Base-by-base conservation (phyloP, 2,113 vertebrate genomes). In the Fregata magnificens region DNA sequence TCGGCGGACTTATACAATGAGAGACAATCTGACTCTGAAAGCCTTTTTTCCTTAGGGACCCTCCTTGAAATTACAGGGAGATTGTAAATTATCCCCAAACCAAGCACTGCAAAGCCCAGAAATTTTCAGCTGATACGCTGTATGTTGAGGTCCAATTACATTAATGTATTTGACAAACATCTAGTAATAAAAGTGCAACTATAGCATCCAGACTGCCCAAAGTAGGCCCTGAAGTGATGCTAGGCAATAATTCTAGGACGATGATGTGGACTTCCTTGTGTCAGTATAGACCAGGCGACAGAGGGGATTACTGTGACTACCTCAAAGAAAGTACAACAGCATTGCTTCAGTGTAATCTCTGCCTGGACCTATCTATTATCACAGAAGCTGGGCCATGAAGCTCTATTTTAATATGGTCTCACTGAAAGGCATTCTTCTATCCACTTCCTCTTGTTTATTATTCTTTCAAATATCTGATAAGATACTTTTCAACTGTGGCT, bases 381-480 rank as follows among this genome's bases (percentile, higher is more conserved):
- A 74, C 31, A 92, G 81, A 89, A 82, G 81, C 47, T 31, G 45
- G 56, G 18, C 69, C 84, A 59, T 15, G 70, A 95, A 92, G 77
- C 40, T 53, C 81, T 94, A 72, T 89, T 93, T 84, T 79, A 91
- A 88, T 38, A 80, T 5, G 2, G 40, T 65, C 77, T 89, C 70
- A 65, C 53, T 91, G 78, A 91, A 96, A 95, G 58, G 73, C 89
- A 93, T 97, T 97, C 61, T 97, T 92, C 91, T 90, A 93, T 93
- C 73, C 65, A 92, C 90, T 97, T 94, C 93, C 93, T 92, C 69
- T 96, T 97, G 92, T 94, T 97, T 97, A 95, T 96, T 97, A 94
- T 97, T 97, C 82, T 97, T 96, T 95, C 70, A 70, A 94, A 96
- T 94, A 95, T 96, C 93, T 96, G 95, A 97, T 96, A 94, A 92